phyloP scores from a whole-genome alignment of 2,888 invertebrate genomes.

The Parasteatoda lunata region DNA sequence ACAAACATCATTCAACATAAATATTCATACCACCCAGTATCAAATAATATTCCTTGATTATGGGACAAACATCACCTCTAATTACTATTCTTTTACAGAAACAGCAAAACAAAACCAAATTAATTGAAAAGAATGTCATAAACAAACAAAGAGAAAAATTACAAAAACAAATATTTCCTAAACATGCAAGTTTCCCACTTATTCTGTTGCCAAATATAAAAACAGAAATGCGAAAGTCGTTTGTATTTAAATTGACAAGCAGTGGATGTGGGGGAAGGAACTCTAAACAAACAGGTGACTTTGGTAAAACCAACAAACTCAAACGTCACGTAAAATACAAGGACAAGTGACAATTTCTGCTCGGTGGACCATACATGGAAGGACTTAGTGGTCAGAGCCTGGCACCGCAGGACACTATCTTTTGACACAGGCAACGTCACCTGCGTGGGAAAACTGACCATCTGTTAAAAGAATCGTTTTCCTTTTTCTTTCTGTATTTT shows the following conservation, averaged over 20 bases:
- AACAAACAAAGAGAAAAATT: too few species aligned
- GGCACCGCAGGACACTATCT: conserved; percentile 33
- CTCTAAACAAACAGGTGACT: conserved; percentile 47
- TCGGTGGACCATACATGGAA: conserved; percentile 4
- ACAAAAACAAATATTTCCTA: too few species aligned
- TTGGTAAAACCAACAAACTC: conserved; percentile 45
- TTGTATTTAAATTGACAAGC: background rate
- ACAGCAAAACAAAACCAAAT: too few species aligned
- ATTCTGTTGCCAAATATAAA: too few species aligned
- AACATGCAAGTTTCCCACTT: too few species aligned
- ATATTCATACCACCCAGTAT: too few species aligned
- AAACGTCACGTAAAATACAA: conserved; percentile 54
- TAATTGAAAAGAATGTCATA: too few species aligned
- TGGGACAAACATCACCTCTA: too few species aligned
- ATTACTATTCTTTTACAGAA: too few species aligned
- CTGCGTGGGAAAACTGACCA: conserved; percentile 48
- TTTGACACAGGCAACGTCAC: conserved; percentile 40
- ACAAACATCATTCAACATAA: too few species aligned
- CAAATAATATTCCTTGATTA: too few species aligned
- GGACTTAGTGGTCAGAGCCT: conserved; percentile 14
- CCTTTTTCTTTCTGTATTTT: conserved; percentile 7
- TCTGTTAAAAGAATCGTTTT: conserved; percentile 22
- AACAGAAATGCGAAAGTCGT: too few species aligned
- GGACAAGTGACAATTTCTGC: conserved; percentile 43
- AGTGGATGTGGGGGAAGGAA: background rate